A percentile compares a stretch with the other conserved stretches of the same genome.
Conservation (phyloP, 2,113 vertebrate species). For the Phalacrocorax aristotelis region DNA sequence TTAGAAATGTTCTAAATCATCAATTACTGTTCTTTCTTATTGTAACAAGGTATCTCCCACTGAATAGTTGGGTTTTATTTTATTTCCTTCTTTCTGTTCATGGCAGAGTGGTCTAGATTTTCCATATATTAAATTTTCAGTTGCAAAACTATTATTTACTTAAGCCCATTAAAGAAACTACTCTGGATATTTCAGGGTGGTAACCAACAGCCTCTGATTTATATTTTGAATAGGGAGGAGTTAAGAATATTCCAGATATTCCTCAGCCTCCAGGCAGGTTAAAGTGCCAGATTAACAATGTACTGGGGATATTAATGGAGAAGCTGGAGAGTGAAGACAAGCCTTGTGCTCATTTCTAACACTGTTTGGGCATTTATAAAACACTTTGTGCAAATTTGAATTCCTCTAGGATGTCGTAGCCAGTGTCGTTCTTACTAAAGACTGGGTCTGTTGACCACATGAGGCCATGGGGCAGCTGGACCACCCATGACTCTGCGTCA, state of each 20-base stretch:
- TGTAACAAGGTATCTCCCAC: background rate
- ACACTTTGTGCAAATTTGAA: background rate
- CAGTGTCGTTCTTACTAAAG: background rate
- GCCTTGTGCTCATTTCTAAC: background rate
- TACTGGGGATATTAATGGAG: background rate
- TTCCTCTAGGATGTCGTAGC: background rate
- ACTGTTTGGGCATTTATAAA: background rate
- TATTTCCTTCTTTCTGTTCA: background rate
- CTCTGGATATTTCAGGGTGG: background rate
- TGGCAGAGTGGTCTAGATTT: background rate
- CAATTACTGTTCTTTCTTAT: background rate
- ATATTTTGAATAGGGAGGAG: slow-evolving; percentile 12
- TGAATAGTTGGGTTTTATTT: background rate
- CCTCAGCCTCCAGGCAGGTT: slow-evolving; percentile 3
- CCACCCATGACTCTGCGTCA: background rate
- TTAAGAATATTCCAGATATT: slow-evolving; percentile 36
- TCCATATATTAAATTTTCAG: background rate
- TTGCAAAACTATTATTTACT: background rate
- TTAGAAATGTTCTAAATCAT: background rate
- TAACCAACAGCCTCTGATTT: background rate
- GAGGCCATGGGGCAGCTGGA: background rate
- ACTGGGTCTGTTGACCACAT: slow-evolving; percentile 3
- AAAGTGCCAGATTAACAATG: background rate
- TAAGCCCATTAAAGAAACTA: background rate
- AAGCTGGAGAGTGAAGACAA: background rate